Percentiles rank a stretch among this genome's conserved stretches.
Conservation (phyloP, 2,797 vertebrate genomes). For the Chaetophractus vellerosus region DNA sequence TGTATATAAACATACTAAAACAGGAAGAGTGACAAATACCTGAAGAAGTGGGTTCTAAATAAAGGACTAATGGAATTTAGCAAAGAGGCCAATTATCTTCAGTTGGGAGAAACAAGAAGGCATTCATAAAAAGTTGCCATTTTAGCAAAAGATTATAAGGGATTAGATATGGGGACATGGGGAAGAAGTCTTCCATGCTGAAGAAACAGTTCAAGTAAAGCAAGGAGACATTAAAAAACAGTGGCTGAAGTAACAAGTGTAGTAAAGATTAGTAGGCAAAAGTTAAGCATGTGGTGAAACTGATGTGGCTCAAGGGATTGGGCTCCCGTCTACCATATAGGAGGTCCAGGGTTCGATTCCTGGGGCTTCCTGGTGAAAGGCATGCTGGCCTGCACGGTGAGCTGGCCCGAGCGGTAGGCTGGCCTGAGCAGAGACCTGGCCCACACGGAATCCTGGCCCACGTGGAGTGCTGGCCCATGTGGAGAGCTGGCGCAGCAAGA, state of each 20-base stretch:
- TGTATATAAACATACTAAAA: background rate
- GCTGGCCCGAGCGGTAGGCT: too few species aligned
- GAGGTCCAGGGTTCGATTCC: too few species aligned
- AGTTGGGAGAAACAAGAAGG: background rate
- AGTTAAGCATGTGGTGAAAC: background rate
- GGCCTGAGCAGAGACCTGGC: too few species aligned
- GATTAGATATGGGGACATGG: background rate
- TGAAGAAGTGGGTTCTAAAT: conserved; percentile 30
- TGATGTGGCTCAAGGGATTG: too few species aligned
- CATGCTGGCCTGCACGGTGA: too few species aligned
- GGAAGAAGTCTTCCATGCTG: background rate
- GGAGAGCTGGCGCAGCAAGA: too few species aligned
- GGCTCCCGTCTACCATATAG: too few species aligned
- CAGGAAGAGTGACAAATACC: background rate
- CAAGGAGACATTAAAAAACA: background rate
- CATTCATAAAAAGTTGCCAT: conserved; percentile 37
- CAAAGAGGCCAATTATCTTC: background rate
- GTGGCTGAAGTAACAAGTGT: conserved; percentile 14
- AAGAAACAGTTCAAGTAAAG: conserved; percentile 28
- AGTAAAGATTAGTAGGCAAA: conserved; percentile 26
- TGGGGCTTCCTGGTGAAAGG: too few species aligned
- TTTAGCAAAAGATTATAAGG: conserved; percentile 49
- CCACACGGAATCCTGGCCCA: too few species aligned
- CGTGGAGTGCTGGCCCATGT: too few species aligned
- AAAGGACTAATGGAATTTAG: conserved; percentile 49